Evolutionary conservation across 1,140 invertebrate species (phyloP), one percentile per base, ranked within the genome.

Genomic region (Acromyrmex echinatior): DNA sequence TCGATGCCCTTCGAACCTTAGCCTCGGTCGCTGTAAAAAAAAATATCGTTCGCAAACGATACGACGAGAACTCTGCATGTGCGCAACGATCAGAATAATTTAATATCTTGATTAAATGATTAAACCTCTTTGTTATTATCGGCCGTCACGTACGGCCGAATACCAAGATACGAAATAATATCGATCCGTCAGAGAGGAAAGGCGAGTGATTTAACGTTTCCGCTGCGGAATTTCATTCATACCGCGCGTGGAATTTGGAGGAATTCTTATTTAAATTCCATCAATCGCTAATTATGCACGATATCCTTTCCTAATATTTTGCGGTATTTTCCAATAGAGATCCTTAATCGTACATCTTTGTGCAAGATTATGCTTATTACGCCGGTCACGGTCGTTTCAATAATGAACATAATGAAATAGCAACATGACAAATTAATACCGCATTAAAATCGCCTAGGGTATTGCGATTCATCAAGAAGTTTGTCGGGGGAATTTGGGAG

Each of bases 221-320:
- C 7, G 9, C 45, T 6, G 62, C n/a, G 58, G 62, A 71, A 70
- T 88, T 78, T 88, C 78, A 66, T 79, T 68, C 73, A 66, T 79
- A 88, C 70, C 58, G 74, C 49, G 31, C n/a, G 14, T 45, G 80
- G 56, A 49, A 76, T 76, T 60, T 18, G n/a, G 10, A 71, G 49
- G 51, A 28, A 70, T 81, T 84, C 28, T 84, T 84, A 84, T 84
- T 84, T 76, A 76, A 84, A 84, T 84, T 76, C 70, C 70, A 51
- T 76, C 56, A 28, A 76, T 51, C 80, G 80, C 39, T 84, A 84
- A 84, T 84, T 84, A 62, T 3, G 31, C 56, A 28, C 58, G 9
- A 76, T 74, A 68, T 62, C 9, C 62, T 62, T 76, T 70, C 21
- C 18, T 31, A 49, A 53, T 58, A 58, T 35, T 51, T 45, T n/a